phyloP scores from a whole-genome alignment of 2,888 invertebrate species.

The Microchrysa polita region DNA sequence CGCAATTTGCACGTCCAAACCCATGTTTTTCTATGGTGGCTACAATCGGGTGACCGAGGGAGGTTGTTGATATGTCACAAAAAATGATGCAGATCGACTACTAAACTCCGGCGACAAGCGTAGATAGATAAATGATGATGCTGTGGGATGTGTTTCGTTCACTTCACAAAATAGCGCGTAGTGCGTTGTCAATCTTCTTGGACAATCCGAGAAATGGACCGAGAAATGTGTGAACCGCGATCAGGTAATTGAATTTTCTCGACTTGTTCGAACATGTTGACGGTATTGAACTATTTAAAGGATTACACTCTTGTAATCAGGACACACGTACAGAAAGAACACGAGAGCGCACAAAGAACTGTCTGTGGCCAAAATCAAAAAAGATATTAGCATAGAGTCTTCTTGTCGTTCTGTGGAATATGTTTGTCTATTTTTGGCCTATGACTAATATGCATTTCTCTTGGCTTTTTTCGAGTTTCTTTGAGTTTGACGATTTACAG shows the following conservation, averaged over 20 bases:
- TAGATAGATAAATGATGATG: slow-evolving; percentile 27
- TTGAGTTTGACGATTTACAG: neutral
- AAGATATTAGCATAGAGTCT: slow-evolving; percentile 23
- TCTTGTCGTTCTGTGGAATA: neutral
- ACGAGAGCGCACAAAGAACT: neutral
- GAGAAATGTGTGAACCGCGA: neutral
- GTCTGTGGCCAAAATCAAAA: neutral
- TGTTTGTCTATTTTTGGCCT: slow-evolving; percentile 31
- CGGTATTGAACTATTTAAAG: slow-evolving; percentile 21
- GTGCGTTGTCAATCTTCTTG: neutral
- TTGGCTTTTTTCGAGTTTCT: neutral
- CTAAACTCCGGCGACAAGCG: slow-evolving; percentile 30
- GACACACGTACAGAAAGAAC: neutral
- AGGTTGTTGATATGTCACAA: slow-evolving; percentile 18
- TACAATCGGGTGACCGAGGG: too few relatives aligned
- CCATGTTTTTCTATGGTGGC: slow-evolving; percentile 14
- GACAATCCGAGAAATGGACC: neutral
- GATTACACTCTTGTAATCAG: slow-evolving; percentile 8
- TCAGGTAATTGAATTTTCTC: slow-evolving; percentile 10
- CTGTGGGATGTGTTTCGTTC: slow-evolving; percentile 17
- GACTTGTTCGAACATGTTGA: neutral
- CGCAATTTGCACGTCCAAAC: neutral
- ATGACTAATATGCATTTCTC: slow-evolving; percentile 33
- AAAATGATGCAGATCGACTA: slow-evolving; percentile 36
- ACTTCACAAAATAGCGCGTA: neutral